A percentile compares a stretch with the other conserved stretches of the same genome.
phyloP scores from a whole-genome alignment of 2,797 vertebrate genomes.

The Setipinna tenuifilis region DNA sequence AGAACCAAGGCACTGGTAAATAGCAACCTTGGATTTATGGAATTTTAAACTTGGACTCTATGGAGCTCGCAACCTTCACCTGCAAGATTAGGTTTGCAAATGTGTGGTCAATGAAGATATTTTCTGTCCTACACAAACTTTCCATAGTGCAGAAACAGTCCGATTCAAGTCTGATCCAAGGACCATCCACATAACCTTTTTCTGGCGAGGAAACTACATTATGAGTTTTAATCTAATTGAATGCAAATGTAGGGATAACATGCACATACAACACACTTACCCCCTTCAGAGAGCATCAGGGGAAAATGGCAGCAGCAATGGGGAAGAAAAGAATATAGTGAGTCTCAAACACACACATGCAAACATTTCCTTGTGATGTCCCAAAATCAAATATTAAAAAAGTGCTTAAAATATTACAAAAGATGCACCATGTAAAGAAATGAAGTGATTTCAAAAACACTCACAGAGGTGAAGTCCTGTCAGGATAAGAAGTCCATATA shows the following conservation, averaged over 20 bases:
- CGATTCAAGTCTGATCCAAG: no score
- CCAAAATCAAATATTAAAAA: not conserved
- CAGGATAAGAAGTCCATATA: slow-evolving; percentile 40
- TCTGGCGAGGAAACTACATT: not conserved
- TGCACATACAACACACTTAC: slow-evolving; percentile 42
- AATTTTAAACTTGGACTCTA: no score
- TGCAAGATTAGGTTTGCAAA: no score
- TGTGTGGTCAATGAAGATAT: no score
- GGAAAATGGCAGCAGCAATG: not conserved
- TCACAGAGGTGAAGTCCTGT: slow-evolving; percentile 83
- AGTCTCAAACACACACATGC: not conserved
- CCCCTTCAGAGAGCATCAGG: slow-evolving; percentile 44
- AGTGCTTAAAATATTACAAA: not conserved
- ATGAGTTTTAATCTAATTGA: not conserved
- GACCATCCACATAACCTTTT: no score
- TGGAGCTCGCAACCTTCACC: no score
- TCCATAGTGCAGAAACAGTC: no score
- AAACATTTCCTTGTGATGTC: not conserved
- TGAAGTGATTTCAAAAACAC: slow-evolving; percentile 50
- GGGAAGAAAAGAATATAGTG: not conserved
- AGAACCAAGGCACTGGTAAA: no score
- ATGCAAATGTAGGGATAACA: not conserved
- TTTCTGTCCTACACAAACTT: no score
- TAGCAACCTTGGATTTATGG: no score
- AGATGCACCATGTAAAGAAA: not conserved